phyloP scores from a whole-genome alignment of 2,888 invertebrate species.

The Ryuthela nishihirai region DNA sequence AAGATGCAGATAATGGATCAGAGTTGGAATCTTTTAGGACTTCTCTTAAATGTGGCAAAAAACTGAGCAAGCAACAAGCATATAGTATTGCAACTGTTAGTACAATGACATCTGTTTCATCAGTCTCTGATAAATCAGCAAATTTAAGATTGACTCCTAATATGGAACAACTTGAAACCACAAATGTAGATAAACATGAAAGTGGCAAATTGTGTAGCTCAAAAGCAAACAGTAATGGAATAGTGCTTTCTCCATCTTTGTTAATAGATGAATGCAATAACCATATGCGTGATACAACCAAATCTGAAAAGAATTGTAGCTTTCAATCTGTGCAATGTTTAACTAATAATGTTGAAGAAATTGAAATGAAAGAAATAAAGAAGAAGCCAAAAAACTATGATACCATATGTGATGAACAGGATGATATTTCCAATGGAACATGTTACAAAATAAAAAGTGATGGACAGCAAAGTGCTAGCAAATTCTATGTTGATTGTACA shows the following conservation, averaged over 20 bases:
- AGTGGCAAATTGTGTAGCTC: neutral
- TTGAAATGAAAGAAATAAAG: slow-evolving; percentile 25
- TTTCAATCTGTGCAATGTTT: no score
- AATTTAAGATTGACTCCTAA: no score
- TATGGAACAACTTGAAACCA: no score
- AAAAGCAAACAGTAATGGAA: neutral
- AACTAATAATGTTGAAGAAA: slow-evolving; percentile 6
- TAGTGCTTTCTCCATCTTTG: neutral
- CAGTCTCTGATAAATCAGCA: no score
- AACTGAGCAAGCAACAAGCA: slow-evolving; percentile 6
- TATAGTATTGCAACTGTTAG: neutral
- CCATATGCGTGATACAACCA: no score
- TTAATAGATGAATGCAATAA: no score
- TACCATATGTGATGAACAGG: slow-evolving; percentile 1
- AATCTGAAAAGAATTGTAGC: no score
- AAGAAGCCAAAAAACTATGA: no score
- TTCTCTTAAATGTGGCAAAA: slow-evolving; percentile 7
- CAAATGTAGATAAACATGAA: neutral
- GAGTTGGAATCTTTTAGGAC: slow-evolving; percentile 7
- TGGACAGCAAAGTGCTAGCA: slow-evolving; percentile 12
- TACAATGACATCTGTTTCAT: neutral
- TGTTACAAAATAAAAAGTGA: slow-evolving; percentile 8
- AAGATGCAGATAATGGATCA: slow-evolving; percentile 7
- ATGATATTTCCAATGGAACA: neutral
- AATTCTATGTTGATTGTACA: slow-evolving; percentile 18